Conservation (phyloP, 2,888 invertebrate species). For the Anoplius nigerrimus region DNA sequence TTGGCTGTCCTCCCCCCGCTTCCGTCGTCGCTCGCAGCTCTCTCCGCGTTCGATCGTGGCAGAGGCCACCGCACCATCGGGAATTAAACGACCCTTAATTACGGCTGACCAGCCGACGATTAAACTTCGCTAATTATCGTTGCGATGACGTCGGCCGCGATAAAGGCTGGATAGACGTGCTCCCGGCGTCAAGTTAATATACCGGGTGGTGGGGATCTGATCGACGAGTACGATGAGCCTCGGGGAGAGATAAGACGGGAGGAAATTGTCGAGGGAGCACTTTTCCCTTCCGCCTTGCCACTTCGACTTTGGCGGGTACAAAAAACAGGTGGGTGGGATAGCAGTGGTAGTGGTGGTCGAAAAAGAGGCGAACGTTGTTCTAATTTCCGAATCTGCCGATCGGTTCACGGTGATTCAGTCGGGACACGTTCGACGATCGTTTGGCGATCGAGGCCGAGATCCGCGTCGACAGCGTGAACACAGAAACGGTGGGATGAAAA, state of each 20-base stretch:
- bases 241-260: background rate
- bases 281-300: background rate
- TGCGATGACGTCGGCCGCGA: constrained; percentile 29
- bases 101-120: constrained; percentile 39
- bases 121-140: constrained; percentile 47
- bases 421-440: too few species aligned
- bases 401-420: background rate
- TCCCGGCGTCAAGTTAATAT: background rate
- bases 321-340: too few species aligned
- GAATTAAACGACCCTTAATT: constrained; percentile 37
- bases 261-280: constrained; percentile 7
- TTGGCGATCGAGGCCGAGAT: too few species aligned
- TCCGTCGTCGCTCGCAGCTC: background rate
- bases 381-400: background rate
- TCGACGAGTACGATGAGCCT: background rate
- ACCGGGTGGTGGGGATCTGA: background rate
- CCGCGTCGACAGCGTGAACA: too few species aligned
- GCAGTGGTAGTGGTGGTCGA: too few species aligned
- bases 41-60: background rate
- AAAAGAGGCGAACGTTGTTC: background rate
- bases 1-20: too few species aligned
- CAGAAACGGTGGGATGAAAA: too few species aligned
- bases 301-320: background rate
- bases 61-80: constrained; percentile 9
- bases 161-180: constrained; percentile 12